Conservation (phyloP, 2,888 invertebrate genomes). For the Matsumyia berberina region DNA sequence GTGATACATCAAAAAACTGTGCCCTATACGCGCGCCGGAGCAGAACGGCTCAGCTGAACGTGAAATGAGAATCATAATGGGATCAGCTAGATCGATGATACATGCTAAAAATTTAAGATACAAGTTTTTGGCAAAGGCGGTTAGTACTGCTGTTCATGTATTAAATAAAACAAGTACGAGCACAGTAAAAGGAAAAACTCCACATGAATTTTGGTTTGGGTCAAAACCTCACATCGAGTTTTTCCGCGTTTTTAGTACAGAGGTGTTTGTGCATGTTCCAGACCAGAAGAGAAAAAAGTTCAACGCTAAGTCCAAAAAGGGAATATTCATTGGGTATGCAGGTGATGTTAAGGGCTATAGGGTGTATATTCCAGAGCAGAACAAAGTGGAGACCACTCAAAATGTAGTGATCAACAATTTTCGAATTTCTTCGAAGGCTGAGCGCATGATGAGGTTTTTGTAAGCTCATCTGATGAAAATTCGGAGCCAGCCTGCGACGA, state of each 20-base stretch:
- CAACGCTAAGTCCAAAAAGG: not conserved
- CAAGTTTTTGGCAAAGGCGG: slow-evolving; percentile 81
- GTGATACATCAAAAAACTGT: slow-evolving; percentile 55
- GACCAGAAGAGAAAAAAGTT: not conserved
- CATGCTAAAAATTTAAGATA: slow-evolving; percentile 63
- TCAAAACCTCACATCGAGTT: slow-evolving; percentile 6
- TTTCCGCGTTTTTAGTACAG: slow-evolving; percentile 6
- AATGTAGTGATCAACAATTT: not conserved
- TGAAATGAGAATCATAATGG: slow-evolving; percentile 54
- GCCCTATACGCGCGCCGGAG: slow-evolving; percentile 60
- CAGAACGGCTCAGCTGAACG: slow-evolving; percentile 48
- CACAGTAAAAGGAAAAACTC: slow-evolving; percentile 75
- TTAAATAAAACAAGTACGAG: slow-evolving; percentile 71
- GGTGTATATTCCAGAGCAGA: not conserved
- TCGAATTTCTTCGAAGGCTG: not conserved
- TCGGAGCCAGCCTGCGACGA: not conserved
- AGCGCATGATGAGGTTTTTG: not conserved
- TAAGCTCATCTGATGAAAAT: not conserved
- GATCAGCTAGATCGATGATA: slow-evolving; percentile 60
- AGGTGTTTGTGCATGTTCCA: too few relatives aligned
- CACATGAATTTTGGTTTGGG: slow-evolving; percentile 81
- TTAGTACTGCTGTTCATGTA: slow-evolving; percentile 77
- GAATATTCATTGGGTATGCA: not conserved
- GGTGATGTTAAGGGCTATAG: not conserved
- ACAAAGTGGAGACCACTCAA: not conserved